A percentile compares a stretch with the other conserved stretches of the same genome.
Evolutionary conservation across 2,113 vertebrate genomes (phyloP).

Genomic region (Pipra filicauda): DNA sequence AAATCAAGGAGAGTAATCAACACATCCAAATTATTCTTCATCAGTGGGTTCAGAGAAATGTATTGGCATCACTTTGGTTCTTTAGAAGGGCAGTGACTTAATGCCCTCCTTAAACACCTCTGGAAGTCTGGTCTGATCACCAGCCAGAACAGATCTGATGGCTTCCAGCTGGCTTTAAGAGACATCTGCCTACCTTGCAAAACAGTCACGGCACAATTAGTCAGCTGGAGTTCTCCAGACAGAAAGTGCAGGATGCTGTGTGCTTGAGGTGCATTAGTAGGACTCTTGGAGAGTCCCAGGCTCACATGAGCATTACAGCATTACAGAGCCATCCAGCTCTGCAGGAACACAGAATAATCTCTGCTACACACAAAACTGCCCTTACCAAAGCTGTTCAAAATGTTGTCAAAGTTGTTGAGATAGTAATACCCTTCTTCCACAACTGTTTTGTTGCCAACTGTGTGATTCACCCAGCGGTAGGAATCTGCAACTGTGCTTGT

Average conservation of each 20-base stretch:
- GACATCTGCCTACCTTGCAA: not conserved
- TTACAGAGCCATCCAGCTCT: not conserved
- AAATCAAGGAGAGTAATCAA: not conserved
- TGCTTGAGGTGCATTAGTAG: not conserved
- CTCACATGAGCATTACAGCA: not conserved
- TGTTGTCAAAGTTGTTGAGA: slow-evolving; percentile 98
- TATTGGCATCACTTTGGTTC: not conserved
- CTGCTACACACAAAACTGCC: not conserved
- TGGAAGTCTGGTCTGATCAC: not conserved
- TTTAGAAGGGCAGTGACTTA: not conserved
- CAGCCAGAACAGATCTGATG: not conserved
- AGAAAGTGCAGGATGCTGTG: not conserved
- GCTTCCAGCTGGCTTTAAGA: not conserved
- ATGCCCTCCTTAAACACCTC: not conserved
- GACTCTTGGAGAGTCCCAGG: not conserved
- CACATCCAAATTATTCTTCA: not conserved
- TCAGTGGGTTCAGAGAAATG: not conserved
- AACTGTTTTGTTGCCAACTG: slow-evolving; percentile 84
- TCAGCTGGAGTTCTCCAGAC: not conserved
- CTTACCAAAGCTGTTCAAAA: slow-evolving; percentile 96
- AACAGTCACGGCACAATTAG: not conserved
- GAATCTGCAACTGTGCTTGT: slow-evolving; percentile 90
- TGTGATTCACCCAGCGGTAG: slow-evolving; percentile 86
- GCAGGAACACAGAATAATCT: not conserved
- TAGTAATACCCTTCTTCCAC: slow-evolving; percentile 95